Evolutionary conservation across 2,797 vertebrate genomes (phyloP).

Genomic region (Melopsittacus undulatus): DNA sequence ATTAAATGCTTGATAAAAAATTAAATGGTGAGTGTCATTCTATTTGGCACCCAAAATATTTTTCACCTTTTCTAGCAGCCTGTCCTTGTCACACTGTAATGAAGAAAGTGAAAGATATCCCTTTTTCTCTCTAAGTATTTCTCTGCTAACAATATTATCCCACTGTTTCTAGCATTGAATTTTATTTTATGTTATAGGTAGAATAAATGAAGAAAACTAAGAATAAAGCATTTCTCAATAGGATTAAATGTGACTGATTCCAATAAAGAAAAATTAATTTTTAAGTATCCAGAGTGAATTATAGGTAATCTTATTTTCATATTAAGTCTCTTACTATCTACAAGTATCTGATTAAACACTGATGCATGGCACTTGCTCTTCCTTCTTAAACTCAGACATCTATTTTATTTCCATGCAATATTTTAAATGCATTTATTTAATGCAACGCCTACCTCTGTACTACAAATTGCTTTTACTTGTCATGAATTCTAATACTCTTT

Average conservation of each 20-base stretch:
- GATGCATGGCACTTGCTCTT: not conserved
- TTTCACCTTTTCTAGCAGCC: not conserved
- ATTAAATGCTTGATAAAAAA: not conserved
- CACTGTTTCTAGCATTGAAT: not conserved
- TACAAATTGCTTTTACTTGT: conserved; percentile 60
- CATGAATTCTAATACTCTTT: conserved; percentile 56
- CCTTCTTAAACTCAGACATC: not conserved
- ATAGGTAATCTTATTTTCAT: not conserved
- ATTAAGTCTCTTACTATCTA: not conserved
- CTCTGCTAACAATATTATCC: not conserved
- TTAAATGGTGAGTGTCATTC: not conserved
- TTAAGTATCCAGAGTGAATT: not conserved
- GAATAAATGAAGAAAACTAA: not conserved
- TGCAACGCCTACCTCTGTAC: not conserved
- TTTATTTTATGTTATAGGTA: not conserved
- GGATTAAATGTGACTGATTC: not conserved
- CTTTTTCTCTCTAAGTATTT: not conserved
- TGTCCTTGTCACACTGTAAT: not conserved
- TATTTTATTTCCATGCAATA: conserved; percentile 51
- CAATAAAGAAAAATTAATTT: not conserved
- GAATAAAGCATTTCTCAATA: not conserved
- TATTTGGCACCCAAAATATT: not conserved
- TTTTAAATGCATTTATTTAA: conserved; percentile 50
- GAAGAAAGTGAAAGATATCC: not conserved
- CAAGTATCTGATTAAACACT: conserved; percentile 2